Evolutionary conservation across 2,113 vertebrate species (phyloP).

Genomic region (Ciconia boyciana): DNA sequence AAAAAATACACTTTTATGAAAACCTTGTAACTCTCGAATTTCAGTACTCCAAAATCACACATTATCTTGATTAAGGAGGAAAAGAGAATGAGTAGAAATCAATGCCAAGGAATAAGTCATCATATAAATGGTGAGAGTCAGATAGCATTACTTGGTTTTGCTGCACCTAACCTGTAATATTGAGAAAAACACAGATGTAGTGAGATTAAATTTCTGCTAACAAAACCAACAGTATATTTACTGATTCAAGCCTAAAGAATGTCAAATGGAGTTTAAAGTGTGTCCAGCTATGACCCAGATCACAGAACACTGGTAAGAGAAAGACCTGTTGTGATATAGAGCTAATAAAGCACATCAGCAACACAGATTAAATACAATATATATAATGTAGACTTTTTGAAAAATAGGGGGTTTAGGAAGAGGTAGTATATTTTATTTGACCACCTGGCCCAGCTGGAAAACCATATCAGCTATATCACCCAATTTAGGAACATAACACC

Average conservation of each 20-base stretch:
- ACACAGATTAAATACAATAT: background rate
- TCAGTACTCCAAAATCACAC: background rate
- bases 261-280: background rate
- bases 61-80: background rate
- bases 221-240: background rate
- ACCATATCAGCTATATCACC: background rate
- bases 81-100: background rate
- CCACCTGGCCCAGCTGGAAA: background rate
- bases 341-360: background rate
- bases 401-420: background rate
- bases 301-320: background rate
- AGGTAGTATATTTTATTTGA: background rate
- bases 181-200: background rate
- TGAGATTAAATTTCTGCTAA: background rate
- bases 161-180: background rate
- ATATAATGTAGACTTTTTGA: background rate
- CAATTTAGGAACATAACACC: background rate
- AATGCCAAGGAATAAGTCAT: background rate
- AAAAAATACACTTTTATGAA: background rate
- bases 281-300: background rate
- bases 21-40: background rate
- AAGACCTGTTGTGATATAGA: background rate
- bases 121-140: background rate
- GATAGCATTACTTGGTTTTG: background rate
- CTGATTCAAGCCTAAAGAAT: background rate